phyloP scores from a whole-genome alignment of 2,888 invertebrate species.

The Nyleta sp. region DNA sequence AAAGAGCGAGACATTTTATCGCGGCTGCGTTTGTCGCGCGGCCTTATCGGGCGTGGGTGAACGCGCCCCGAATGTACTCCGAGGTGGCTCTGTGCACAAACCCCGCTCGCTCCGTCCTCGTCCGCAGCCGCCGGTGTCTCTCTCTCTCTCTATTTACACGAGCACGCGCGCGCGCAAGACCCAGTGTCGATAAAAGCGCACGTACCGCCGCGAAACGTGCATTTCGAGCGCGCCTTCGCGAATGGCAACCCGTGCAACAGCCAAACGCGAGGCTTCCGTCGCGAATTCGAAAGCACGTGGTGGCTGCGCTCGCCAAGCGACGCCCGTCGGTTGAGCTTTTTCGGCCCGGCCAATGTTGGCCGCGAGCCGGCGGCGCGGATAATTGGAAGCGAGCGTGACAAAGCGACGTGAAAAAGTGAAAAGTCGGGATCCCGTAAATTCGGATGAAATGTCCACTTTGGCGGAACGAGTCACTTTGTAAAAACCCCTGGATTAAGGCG shows the following conservation, averaged over 20 bases:
- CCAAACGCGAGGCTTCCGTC: constrained; percentile 22
- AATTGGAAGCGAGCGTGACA: no score
- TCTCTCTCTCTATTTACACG: constrained; percentile 18
- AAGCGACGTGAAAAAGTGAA: constrained; percentile 24
- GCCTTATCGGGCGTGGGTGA: constrained; percentile 65
- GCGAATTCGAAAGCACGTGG: no score
- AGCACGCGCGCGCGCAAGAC: constrained; percentile 69
- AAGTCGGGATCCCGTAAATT: constrained; percentile 23
- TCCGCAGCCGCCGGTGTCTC: constrained; percentile 12
- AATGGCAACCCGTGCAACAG: constrained; percentile 70
- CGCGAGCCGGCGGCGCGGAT: no score
- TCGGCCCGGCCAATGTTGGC: no score
- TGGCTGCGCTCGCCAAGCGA: no score
- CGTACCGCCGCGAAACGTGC: constrained; percentile 73
- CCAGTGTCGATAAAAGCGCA: constrained; percentile 78
- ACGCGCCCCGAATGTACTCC: constrained; percentile 53
- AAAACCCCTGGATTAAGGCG: constrained; percentile 46
- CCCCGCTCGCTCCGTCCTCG: neutral
- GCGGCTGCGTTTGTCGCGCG: constrained; percentile 62
- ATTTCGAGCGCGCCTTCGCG: constrained; percentile 77
- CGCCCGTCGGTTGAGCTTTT: no score
- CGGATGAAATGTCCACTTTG: constrained; percentile 48
- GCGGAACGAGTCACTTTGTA: constrained; percentile 45
- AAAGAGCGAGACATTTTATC: constrained; percentile 63
- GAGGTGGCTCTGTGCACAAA: constrained; percentile 28